phyloP scores from a whole-genome alignment of 2,113 vertebrate species.

The Gracilinanus agilis region DNA sequence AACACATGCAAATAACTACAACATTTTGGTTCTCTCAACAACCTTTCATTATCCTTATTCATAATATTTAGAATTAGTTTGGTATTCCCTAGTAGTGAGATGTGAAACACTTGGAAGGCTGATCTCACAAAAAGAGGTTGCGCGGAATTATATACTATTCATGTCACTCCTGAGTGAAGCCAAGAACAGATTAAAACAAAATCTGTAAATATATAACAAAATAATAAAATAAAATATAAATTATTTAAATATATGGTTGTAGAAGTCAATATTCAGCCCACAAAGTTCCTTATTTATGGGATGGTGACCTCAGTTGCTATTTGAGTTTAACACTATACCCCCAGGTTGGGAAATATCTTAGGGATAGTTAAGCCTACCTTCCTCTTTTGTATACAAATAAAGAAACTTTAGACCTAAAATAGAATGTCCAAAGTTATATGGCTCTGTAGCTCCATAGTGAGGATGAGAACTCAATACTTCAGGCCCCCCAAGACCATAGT shows the following conservation, averaged over 20 bases:
- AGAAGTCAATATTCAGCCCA: not conserved
- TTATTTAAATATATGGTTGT: not conserved
- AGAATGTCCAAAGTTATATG: not conserved
- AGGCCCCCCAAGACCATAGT: not conserved
- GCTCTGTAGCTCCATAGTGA: not conserved
- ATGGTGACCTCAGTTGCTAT: not conserved
- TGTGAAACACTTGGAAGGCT: not conserved
- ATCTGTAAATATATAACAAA: not conserved
- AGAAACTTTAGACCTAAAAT: not conserved
- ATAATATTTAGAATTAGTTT: not conserved
- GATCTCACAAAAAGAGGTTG: not conserved
- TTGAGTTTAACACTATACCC: not conserved
- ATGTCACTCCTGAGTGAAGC: not conserved
- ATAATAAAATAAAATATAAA: not conserved
- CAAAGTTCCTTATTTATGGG: not conserved
- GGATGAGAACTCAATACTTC: not conserved
- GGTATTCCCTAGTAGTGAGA: not conserved
- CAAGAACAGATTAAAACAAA: not conserved
- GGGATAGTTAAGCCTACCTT: not conserved
- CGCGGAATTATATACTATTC: too few species aligned
- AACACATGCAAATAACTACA: not conserved
- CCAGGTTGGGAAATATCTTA: not conserved
- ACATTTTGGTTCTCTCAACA: not conserved
- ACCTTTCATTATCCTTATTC: not conserved
- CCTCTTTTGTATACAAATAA: not conserved